phyloP scores from a whole-genome alignment of 2,113 vertebrate species.

The Thunnus thynnus region DNA sequence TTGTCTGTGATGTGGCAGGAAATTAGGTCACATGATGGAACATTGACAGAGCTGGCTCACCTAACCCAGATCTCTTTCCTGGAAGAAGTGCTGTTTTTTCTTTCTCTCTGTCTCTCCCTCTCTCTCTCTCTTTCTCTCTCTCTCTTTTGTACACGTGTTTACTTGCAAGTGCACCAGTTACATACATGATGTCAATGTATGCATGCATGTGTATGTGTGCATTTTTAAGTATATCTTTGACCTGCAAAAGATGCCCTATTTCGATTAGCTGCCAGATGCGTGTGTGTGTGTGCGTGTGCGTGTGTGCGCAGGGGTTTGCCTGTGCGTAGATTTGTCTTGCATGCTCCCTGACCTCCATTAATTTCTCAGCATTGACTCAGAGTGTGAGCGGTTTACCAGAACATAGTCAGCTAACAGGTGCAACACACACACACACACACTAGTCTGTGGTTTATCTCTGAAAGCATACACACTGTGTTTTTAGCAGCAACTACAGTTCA shows the following conservation, averaged over 20 bases:
- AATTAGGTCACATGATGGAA: slow-evolving; percentile 77
- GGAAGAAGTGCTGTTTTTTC: slow-evolving; percentile 58
- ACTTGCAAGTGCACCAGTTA: slow-evolving; percentile 66
- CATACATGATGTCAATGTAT: slow-evolving; percentile 40
- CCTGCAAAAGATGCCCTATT: slow-evolving; percentile 29
- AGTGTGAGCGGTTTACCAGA: slow-evolving; percentile 82
- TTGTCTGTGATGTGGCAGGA: slow-evolving; percentile 76
- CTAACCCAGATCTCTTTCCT: slow-evolving; percentile 78
- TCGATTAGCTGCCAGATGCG: slow-evolving; percentile 7
- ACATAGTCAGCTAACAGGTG: slow-evolving; percentile 71
- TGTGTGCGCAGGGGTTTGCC: not conserved
- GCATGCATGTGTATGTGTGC: slow-evolving; percentile 21
- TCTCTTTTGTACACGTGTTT: slow-evolving; percentile 33
- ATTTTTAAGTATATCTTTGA: not conserved
- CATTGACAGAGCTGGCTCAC: slow-evolving; percentile 60
- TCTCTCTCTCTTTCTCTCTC: slow-evolving; percentile 11
- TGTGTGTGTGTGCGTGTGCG: not conserved
- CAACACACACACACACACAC: slow-evolving; percentile 26
- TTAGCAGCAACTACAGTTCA: slow-evolving; percentile 21
- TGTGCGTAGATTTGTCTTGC: slow-evolving; percentile 33
- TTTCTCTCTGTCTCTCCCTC: not conserved
- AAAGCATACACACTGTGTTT: slow-evolving; percentile 34
- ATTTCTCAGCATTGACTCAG: slow-evolving; percentile 88
- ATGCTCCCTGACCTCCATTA: slow-evolving; percentile 90
- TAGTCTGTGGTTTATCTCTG: slow-evolving; percentile 66